phyloP scores from a whole-genome alignment of 2,888 invertebrate genomes.

The Macrostomum cliftonense region DNA sequence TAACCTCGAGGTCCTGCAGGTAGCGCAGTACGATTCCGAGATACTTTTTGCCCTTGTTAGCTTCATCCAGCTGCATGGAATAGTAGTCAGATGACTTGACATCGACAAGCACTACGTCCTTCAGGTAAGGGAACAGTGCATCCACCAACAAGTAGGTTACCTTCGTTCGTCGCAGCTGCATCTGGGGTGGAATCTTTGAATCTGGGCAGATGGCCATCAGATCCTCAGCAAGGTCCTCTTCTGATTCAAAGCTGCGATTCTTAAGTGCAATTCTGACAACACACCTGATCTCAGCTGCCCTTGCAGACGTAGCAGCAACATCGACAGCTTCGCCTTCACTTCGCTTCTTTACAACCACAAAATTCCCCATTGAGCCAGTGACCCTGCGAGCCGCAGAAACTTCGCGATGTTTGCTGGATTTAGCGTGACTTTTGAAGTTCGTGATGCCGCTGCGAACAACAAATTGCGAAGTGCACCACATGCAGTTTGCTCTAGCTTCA shows the following conservation, averaged over 20 bases:
- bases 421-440: constrained; percentile 4
- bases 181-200: not conserved
- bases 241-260: constrained; percentile 6
- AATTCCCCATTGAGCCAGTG: not conserved
- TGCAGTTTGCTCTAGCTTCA: constrained; percentile 1
- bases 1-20: not conserved
- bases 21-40: constrained; percentile 2
- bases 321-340: too few species aligned
- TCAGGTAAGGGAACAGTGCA: constrained; percentile 1
- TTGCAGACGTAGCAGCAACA: too few species aligned
- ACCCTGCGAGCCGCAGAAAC: not conserved
- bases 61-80: constrained; percentile 2
- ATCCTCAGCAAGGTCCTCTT: constrained; percentile 3
- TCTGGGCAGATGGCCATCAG: not conserved
- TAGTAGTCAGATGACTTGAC: constrained; percentile 1
- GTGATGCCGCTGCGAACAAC: constrained; percentile 1
- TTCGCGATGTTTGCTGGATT: not conserved
- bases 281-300: constrained; percentile 3
- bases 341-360: too few species aligned
- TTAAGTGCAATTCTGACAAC: constrained; percentile 1
- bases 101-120: constrained; percentile 1
- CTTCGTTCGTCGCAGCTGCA: constrained; percentile 2
- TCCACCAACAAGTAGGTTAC: not conserved
- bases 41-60: not conserved
- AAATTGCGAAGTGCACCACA: constrained; percentile 1